phyloP scores from a whole-genome alignment of 2,888 invertebrate species.

The Leptarthrus brevirostris region DNA sequence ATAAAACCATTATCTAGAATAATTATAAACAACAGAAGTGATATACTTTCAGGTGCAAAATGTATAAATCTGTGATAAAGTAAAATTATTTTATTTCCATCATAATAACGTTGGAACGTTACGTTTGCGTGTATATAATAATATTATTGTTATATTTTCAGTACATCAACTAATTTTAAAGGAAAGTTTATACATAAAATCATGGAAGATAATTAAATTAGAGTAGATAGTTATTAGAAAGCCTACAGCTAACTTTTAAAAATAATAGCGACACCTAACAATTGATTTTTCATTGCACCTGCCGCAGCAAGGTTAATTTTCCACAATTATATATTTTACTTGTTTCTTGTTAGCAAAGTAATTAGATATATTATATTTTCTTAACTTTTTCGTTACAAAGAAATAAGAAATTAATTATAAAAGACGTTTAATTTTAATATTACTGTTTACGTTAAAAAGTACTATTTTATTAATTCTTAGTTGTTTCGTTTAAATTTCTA shows the following conservation, averaged over 20 bases:
- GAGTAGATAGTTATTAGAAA: slow-evolving; percentile 35
- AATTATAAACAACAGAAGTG: slow-evolving; percentile 37
- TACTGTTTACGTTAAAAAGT: slow-evolving; percentile 22
- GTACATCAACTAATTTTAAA: slow-evolving; percentile 33
- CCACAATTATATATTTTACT: not conserved
- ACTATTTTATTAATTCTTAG: slow-evolving; percentile 7
- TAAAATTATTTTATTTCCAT: slow-evolving; percentile 44
- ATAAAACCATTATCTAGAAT: slow-evolving; percentile 30
- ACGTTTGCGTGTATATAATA: slow-evolving; percentile 36
- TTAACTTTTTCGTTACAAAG: not conserved
- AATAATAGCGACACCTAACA: slow-evolving; percentile 4
- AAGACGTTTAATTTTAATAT: slow-evolving; percentile 37
- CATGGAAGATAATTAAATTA: slow-evolving; percentile 26
- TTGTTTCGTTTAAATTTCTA: slow-evolving; percentile 17
- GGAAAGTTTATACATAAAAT: not conserved
- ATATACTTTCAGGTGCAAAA: slow-evolving; percentile 48
- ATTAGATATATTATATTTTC: not conserved
- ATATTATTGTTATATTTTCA: slow-evolving; percentile 36
- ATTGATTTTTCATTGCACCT: not conserved
- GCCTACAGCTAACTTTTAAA: slow-evolving; percentile 22
- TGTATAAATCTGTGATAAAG: slow-evolving; percentile 48
- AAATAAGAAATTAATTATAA: slow-evolving; percentile 23
- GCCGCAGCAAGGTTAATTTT: slow-evolving; percentile 46
- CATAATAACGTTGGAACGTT: slow-evolving; percentile 23
- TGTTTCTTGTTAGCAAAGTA: not conserved